These are phyloP conservation scores for Hymenochirus boettgeri DNA, from an alignment of 2,113 vertebrate species.

Conservation along the genomic window DNA sequence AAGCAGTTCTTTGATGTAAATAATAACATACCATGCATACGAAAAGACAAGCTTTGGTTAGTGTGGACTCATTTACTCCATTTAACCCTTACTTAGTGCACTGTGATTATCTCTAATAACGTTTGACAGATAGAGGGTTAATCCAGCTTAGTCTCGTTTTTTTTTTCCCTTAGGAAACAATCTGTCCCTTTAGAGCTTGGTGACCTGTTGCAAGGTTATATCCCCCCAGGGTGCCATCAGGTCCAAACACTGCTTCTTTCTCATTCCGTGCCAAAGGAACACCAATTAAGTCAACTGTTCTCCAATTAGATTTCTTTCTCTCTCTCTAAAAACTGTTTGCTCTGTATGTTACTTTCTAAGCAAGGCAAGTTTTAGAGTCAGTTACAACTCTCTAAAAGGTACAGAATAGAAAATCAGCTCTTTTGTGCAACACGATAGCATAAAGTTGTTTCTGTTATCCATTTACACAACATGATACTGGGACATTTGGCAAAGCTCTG, in stretches of 20 bases:
- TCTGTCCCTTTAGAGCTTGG: conserved; percentile 78
- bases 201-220: conserved; percentile 88
- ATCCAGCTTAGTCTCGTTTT: conserved; percentile 77
- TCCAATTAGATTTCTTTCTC: conserved; percentile 81
- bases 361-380: conserved; percentile 75
- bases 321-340: conserved; percentile 71
- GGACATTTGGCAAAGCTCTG: conserved; percentile 64
- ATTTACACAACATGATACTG: conserved; percentile 78
- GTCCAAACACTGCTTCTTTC: conserved; percentile 79
- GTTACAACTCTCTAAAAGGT: conserved; percentile 69
- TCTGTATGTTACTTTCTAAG: conserved; percentile 71
- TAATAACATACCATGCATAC: conserved; percentile 15
- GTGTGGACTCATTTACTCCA: conserved; percentile 63
- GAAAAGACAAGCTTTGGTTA: conserved; percentile 58
- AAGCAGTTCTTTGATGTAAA: not conserved
- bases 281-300: conserved; percentile 97
- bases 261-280: conserved; percentile 95
- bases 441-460: conserved; percentile 78
- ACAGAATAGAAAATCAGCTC: conserved; percentile 73
- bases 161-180: conserved; percentile 81
- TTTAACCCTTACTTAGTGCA: conserved; percentile 67
- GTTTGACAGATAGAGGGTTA: conserved; percentile 75
- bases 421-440: conserved; percentile 93
- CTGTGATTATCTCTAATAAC: conserved; percentile 66
- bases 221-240: conserved; percentile 84